These are phyloP conservation scores for Epizoanthus fatuus DNA, from an alignment of 92 coral and sea anemone genomes.

Conservation along the genomic window DNA sequence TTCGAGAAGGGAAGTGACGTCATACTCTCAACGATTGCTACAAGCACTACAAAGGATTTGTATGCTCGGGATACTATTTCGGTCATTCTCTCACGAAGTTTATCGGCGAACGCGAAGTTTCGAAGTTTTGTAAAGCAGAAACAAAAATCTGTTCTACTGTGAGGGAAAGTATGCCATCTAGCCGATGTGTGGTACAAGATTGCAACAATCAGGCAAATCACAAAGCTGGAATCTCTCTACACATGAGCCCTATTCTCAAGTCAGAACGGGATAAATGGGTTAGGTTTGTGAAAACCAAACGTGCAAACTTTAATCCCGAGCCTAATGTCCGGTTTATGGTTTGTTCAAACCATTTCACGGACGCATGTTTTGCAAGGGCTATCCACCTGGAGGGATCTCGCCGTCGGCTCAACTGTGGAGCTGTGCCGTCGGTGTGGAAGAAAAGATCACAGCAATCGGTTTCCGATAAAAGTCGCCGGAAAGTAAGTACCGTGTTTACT, in stretches of 20 bases:
- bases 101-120: no score
- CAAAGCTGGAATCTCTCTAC: constrained; percentile 12
- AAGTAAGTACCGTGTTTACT: background rate
- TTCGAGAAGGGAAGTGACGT: no score
- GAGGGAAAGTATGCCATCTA: background rate
- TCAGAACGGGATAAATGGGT: constrained; percentile 6
- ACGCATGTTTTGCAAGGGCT: background rate
- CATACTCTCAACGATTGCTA: no score
- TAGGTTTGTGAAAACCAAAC: constrained; percentile 25
- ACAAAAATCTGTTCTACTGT: no score
- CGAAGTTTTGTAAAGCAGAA: no score
- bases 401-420: background rate
- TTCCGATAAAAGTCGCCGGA: background rate
- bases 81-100: no score
- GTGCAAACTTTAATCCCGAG: constrained; percentile 21
- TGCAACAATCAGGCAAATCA: constrained; percentile 5
- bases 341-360: constrained; percentile 20
- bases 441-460: background rate
- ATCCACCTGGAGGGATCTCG: background rate
- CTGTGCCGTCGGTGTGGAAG: constrained; percentile 3
- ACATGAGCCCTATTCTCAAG: background rate
- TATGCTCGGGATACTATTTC: no score
- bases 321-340: constrained; percentile 1
- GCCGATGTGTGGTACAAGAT: constrained; percentile 12
- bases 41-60: no score